phyloP scores from a whole-genome alignment of 2,888 invertebrate species.

The Galeopsomyia nigrocyanea region DNA sequence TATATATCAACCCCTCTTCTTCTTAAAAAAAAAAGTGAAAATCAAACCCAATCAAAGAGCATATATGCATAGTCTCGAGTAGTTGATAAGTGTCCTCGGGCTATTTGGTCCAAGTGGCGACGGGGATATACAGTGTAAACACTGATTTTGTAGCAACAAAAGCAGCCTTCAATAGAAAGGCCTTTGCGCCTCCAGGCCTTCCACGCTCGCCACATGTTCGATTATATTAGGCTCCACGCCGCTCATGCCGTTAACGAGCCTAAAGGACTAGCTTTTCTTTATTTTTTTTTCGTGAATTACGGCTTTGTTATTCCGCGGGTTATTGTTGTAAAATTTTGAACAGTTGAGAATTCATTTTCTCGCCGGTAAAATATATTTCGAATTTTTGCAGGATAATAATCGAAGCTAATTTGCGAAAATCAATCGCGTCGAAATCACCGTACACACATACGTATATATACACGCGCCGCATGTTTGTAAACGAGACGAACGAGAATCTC shows the following conservation, averaged over 20 bases:
- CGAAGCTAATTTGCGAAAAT: too few species aligned
- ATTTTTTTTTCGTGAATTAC: constrained; percentile 18
- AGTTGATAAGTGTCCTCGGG: constrained; percentile 64
- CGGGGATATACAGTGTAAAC: constrained; percentile 63
- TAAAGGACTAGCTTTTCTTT: not conserved
- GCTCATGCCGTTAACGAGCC: constrained; percentile 4
- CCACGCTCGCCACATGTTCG: constrained; percentile 67
- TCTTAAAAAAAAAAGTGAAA: not conserved
- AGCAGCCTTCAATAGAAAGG: constrained; percentile 51
- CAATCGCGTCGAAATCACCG: not conserved
- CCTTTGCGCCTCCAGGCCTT: constrained; percentile 55
- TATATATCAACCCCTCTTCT: constrained; percentile 16
- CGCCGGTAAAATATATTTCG: too few species aligned
- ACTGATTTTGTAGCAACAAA: constrained; percentile 67
- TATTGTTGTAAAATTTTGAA: too few species aligned
- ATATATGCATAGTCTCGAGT: constrained; percentile 51
- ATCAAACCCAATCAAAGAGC: constrained; percentile 62
- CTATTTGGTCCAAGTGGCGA: constrained; percentile 58
- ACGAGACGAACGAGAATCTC: constrained; percentile 28
- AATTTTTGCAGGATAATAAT: constrained; percentile 9
- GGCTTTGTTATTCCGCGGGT: not conserved
- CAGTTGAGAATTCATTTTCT: too few species aligned
- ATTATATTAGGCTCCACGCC: not conserved
- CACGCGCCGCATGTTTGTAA: too few species aligned
- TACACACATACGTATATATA: not conserved